Percentiles rank a stretch among this genome's conserved stretches.
Evolutionary conservation across 2,888 invertebrate genomes (phyloP).

Genomic region (Celastrina argiolus): DNA sequence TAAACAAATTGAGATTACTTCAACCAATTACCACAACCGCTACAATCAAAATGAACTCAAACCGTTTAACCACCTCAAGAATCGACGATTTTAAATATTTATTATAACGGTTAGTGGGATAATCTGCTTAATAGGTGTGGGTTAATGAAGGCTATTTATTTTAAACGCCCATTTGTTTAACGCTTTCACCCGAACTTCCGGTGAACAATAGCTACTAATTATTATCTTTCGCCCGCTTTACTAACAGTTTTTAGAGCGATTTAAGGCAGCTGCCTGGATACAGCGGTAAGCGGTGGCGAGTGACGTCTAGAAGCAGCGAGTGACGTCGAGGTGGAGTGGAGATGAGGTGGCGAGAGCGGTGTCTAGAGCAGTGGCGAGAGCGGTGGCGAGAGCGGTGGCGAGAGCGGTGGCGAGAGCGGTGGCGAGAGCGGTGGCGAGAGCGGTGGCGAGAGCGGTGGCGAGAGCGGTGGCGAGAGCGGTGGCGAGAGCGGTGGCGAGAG

Average conservation of each 20-base stretch:
- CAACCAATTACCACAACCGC: background rate
- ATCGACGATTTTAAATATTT: background rate
- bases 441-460: too few species aligned
- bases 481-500: too few species aligned
- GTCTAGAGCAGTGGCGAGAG: too few species aligned
- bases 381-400: too few species aligned
- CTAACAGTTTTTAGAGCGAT: background rate
- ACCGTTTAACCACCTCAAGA: background rate
- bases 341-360: too few species aligned
- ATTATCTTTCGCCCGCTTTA: background rate
- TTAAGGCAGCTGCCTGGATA: too few species aligned
- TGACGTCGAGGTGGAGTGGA: too few species aligned
- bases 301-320: too few species aligned
- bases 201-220: background rate
- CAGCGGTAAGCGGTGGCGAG: too few species aligned
- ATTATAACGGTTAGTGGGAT: background rate
- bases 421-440: too few species aligned
- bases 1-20: background rate
- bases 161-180: slow-evolving; percentile 2
- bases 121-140: background rate
- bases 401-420: too few species aligned
- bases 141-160: background rate
- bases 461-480: too few species aligned
- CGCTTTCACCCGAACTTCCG: background rate
- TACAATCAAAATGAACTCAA: background rate